Conservation (phyloP, 2,888 invertebrate species). For the Camponotus fellah region DNA sequence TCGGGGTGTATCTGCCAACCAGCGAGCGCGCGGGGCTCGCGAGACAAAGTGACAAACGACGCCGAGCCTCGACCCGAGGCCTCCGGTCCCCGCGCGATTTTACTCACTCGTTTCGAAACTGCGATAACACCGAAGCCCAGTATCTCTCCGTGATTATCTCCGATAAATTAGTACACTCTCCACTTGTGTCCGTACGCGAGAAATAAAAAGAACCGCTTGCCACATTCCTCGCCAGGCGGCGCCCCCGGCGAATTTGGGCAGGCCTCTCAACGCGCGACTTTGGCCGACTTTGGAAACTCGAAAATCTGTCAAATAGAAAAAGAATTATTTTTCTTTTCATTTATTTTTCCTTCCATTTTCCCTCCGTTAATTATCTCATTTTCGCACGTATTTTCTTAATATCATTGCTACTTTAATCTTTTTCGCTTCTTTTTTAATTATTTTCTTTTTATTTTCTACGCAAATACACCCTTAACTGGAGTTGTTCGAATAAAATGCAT, state of each 20-base stretch:
- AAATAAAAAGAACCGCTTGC: conserved; percentile 82
- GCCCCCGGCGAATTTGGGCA: conserved; percentile 1
- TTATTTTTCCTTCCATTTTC: too few species aligned
- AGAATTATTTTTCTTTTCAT: too few species aligned
- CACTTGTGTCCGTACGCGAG: conserved; percentile 82
- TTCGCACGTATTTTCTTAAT: not conserved
- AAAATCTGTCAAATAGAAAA: not conserved
- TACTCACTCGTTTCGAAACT: conserved; percentile 81
- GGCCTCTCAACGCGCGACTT: not conserved
- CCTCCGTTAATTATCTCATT: not conserved
- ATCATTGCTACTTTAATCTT: too few species aligned
- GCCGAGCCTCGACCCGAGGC: not conserved
- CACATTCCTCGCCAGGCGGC: conserved; percentile 83
- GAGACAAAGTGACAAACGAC: not conserved
- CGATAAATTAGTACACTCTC: conserved; percentile 84
- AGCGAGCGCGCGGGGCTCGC: not conserved
- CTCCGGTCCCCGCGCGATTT: conserved; percentile 39
- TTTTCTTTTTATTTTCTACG: not conserved
- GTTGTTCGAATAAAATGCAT: too few species aligned
- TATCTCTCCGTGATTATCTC: conserved; percentile 80
- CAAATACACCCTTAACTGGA: too few species aligned
- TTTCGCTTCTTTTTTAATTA: too few species aligned
- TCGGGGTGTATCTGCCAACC: conserved; percentile 37
- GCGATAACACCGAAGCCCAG: conserved; percentile 71
- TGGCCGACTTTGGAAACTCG: too few species aligned